These are phyloP conservation scores for Archips xylosteana DNA, from an alignment of 2,888 invertebrate species.

Conservation along the genomic window DNA sequence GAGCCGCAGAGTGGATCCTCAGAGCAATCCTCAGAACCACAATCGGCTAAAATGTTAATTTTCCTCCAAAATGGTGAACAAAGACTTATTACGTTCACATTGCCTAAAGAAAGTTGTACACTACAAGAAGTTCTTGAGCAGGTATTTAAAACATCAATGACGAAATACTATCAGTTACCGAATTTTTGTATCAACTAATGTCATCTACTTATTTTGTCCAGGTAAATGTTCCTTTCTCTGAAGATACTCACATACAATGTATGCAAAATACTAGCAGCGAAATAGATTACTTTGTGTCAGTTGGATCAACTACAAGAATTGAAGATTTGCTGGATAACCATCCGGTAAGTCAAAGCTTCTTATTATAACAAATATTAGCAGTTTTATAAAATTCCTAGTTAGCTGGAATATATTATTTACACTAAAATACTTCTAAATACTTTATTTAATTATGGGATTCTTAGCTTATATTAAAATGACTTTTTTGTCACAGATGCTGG, in stretches of 20 bases:
- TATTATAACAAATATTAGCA: neutral
- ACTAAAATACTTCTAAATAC: neutral
- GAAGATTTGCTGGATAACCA: slow-evolving; percentile 83
- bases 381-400: neutral
- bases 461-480: too few species aligned
- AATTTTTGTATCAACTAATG: slow-evolving; percentile 1
- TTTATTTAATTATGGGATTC: too few species aligned
- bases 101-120: slow-evolving; percentile 93
- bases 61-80: slow-evolving; percentile 92
- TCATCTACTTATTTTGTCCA: slow-evolving; percentile 57
- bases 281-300: slow-evolving; percentile 92
- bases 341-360: slow-evolving; percentile 61
- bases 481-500: slow-evolving; percentile 69
- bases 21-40: slow-evolving; percentile 81
- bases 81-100: slow-evolving; percentile 92
- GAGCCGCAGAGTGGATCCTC: slow-evolving; percentile 71
- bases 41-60: slow-evolving; percentile 92
- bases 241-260: slow-evolving; percentile 90
- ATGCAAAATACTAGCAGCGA: slow-evolving; percentile 90
- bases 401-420: neutral
- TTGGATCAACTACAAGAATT: slow-evolving; percentile 84
- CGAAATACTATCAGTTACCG: neutral
- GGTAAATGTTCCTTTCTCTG: slow-evolving; percentile 89
- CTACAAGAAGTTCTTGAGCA: slow-evolving; percentile 93
- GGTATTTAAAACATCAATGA: slow-evolving; percentile 68